Percentiles rank a stretch among this genome's conserved stretches.
Conservation (phyloP, 2,888 invertebrate species). For the Incurvaria masculella region DNA sequence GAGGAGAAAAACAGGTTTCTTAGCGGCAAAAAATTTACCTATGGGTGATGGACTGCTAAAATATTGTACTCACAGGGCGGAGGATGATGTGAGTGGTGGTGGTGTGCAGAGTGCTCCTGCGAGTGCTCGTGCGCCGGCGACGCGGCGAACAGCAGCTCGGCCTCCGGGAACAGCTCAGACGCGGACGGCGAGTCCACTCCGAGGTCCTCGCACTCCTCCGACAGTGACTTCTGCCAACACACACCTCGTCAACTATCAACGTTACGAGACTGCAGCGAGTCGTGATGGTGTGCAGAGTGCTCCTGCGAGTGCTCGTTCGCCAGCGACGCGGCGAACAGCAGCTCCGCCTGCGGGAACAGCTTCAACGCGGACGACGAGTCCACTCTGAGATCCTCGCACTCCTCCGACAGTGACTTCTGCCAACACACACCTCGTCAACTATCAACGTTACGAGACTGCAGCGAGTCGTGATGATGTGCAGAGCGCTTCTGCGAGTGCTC, state of each 20-base stretch:
- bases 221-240: conserved; percentile 65
- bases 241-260: conserved; percentile 57
- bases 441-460: too few relatives aligned
- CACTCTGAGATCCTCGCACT: conserved; percentile 75
- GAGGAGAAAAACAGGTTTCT: too few relatives aligned
- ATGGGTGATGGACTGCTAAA: too few relatives aligned
- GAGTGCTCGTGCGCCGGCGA: conserved; percentile 69
- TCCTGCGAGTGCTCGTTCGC: conserved; percentile 63
- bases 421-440: conserved; percentile 54
- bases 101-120: conserved; percentile 28
- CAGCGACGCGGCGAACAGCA: conserved; percentile 69
- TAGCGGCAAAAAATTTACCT: too few relatives aligned
- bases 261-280: too few relatives aligned
- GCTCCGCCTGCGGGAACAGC: conserved; percentile 72
- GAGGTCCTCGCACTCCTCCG: conserved; percentile 75
- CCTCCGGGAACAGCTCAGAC: conserved; percentile 74
- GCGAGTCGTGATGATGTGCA: too few relatives aligned
- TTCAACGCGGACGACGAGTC: conserved; percentile 79
- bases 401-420: conserved; percentile 73
- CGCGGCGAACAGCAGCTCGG: conserved; percentile 67
- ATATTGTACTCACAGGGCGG: background rate
- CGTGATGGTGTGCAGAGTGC: too few relatives aligned
- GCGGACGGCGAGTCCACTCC: conserved; percentile 80
- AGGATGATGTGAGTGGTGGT: background rate
- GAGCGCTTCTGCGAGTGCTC: conserved; percentile 59